These are phyloP conservation scores for Aethina tumida DNA, from an alignment of 1,140 invertebrate species.

Conservation along the genomic window DNA sequence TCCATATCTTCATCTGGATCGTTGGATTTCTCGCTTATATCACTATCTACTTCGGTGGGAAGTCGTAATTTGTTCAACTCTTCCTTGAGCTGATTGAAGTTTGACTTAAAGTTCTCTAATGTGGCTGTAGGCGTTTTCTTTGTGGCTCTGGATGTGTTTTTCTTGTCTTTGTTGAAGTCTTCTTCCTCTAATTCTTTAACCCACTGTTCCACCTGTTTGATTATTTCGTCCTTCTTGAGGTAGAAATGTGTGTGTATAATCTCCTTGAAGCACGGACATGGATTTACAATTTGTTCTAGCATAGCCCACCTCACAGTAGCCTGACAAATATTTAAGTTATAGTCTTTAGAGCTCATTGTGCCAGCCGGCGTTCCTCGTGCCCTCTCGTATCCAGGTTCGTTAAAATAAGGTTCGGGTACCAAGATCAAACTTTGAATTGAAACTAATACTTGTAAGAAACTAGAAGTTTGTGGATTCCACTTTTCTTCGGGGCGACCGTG, in stretches of 20 bases:
- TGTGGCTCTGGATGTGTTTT: conserved; percentile 52
- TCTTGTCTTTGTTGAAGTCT: conserved; percentile 59
- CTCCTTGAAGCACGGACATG: conserved; percentile 88
- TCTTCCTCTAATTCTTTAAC: conserved; percentile 74
- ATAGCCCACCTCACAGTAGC: conserved; percentile 94
- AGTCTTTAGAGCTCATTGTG: conserved; percentile 80
- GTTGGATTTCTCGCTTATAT: too few species aligned
- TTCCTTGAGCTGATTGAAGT: conserved; percentile 20
- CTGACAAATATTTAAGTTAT: conserved; percentile 93
- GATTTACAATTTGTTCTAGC: conserved; percentile 85
- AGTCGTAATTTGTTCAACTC: too few species aligned
- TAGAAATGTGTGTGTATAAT: conserved; percentile 92
- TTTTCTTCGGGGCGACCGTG: conserved; percentile 97
- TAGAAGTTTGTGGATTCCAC: conserved; percentile 95
- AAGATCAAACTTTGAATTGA: conserved; percentile 94
- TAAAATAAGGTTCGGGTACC: conserved; percentile 95
- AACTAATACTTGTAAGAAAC: conserved; percentile 91
- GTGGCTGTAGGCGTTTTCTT: conserved; percentile 17
- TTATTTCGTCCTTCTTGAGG: conserved; percentile 86
- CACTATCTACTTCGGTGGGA: too few species aligned
- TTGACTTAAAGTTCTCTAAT: conserved; percentile 22
- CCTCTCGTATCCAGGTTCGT: conserved; percentile 94
- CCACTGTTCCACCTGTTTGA: conserved; percentile 83
- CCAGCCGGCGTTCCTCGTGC: conserved; percentile 81
- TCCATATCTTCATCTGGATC: too few species aligned